Percentiles rank a stretch among this genome's conserved stretches.
phyloP scores from a whole-genome alignment of 2,797 vertebrate species.

The Synaphobranchus kaupii region DNA sequence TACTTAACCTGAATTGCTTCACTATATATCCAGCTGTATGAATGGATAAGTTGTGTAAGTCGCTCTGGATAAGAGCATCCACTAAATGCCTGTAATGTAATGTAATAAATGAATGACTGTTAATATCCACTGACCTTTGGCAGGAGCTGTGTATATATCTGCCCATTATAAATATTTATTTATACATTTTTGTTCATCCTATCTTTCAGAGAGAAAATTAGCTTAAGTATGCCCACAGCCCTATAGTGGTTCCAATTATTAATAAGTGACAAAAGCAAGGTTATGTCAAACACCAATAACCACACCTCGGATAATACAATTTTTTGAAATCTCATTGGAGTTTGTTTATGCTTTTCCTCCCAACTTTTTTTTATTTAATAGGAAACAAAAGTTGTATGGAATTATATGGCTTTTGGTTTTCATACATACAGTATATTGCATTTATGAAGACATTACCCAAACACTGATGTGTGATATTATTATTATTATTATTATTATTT shows the following conservation, averaged over 20 bases:
- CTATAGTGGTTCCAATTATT: background rate
- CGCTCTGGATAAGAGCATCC: too few species aligned
- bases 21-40: too few species aligned
- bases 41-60: too few species aligned
- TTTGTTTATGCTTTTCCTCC: background rate
- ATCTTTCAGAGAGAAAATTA: background rate
- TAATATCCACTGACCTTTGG: background rate
- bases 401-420: too few species aligned
- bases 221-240: background rate
- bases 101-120: background rate
- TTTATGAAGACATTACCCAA: too few species aligned
- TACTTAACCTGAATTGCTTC: too few species aligned
- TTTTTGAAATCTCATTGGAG: background rate
- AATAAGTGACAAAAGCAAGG: background rate
- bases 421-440: too few species aligned
- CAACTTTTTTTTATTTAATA: background rate
- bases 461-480: background rate
- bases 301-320: background rate
- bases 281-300: background rate
- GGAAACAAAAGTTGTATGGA: background rate
- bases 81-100: too few species aligned
- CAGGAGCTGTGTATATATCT: background rate
- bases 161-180: background rate
- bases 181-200: background rate
- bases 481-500: background rate